Base-by-base conservation (phyloP, 2,113 vertebrate genomes). In the Python bivittatus region DNA sequence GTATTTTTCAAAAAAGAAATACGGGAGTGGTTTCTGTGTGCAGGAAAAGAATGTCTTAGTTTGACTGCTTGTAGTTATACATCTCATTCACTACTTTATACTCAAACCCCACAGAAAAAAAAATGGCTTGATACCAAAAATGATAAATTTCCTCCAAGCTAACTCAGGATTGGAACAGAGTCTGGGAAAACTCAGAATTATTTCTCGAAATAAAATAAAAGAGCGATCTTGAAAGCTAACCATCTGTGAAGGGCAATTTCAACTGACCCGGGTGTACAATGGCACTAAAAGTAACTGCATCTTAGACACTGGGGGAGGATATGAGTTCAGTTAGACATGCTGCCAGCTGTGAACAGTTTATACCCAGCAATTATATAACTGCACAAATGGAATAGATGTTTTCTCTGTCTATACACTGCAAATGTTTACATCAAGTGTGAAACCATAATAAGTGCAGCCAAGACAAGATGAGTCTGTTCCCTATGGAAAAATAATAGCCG, bases 231-330 rank as follows among this genome's bases (percentile, higher is more conserved):
- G 90, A 95, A 96, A 96, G 48, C 93, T 84, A 94, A 92, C 93
- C 94, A 95, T 94, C 91, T 95, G 92, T 93, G 20, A 53, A 95
- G 94, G 93, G 87, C 64, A 95, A 85, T 90, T 94, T 96, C 90
- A 94, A 84, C 91, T 96, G 94, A 95, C 92, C 93, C 93, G 94
- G 89, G 88, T 93, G 54, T 42, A 90, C 42, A 61, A 60, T 92
- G 92, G 93, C 91, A 95, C 94, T 95, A 96, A 96, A 96, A 95
- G 91, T 91, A 95, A 93, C 54, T 89, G 84, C 84, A 93, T 86
- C 93, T 94, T 95, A 91, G 88, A 95, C 68, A 72, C 91, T 93
- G 92, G 61, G n/a, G 54, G 25, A 22, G n/a, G 6, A 53, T 89
- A 38, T 56, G 91, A 91, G 88, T 93, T 94, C 90, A 91, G 85